Base-by-base conservation (phyloP, 2,888 invertebrate species). In the Cataglyphis rosenhaueri region DNA sequence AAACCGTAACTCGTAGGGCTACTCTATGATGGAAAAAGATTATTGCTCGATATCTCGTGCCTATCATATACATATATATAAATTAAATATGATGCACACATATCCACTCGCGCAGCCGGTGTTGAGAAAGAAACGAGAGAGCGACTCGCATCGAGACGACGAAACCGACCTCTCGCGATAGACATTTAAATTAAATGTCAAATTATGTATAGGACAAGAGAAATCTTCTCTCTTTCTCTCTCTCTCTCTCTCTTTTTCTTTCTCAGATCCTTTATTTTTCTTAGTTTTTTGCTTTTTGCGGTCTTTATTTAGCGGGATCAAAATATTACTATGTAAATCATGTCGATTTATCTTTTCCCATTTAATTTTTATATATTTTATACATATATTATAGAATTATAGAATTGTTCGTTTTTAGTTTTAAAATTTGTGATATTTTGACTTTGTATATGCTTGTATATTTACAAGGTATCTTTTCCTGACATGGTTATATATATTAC, bases 31-130 rank as follows among this genome's bases (percentile, higher is more conserved):
- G 38, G 25, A 82, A 15, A 81, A 41, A 18, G 41, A 52, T 68
- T 81, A 32, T 38, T 38, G 44, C 44, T 68, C 68, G 41, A 55
- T 29, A 62, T 35, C 32, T 9, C n/a, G 68, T 21, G 55, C 52
- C n/a, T 68, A 68, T 29, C 41, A 25, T 59, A 25, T 66, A 76
- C 66, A 66, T 29, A 25, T 59, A n/a, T 68, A 78, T 78, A 57
- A 78, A 78, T 78, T 68, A 78, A 78, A 68, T 68, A 57, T 15
- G 21, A 10, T 25, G 8, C 35, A 57, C 41, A 38, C 41, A 76
- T 38, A 65, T 38, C 9, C 25, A n/a, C 5, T 25, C 18, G 62
- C 18, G 18, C 29, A 76, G 5, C 21, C 57, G 35, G 15, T 52
- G 35, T 55, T 52, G 25, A 55, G 8, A 6, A 21, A 57, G 21